phyloP scores from a whole-genome alignment of 2,888 invertebrate species.

The Lordiphosa andalusiaca region DNA sequence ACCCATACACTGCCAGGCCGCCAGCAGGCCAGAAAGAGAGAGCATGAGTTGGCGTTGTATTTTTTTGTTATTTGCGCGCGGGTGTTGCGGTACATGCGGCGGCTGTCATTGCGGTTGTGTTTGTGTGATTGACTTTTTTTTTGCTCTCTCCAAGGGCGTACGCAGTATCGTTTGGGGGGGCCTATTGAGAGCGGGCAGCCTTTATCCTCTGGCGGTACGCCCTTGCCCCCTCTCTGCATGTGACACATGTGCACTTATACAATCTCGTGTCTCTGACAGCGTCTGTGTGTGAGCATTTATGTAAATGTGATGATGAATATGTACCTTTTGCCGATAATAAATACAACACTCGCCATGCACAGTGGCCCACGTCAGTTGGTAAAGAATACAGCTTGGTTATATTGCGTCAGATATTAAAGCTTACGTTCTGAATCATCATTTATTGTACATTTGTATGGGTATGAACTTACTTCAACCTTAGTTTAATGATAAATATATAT shows the following conservation, averaged over 20 bases:
- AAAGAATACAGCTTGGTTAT: background rate
- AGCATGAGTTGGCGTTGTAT: background rate
- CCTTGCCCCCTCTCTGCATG: constrained; percentile 39
- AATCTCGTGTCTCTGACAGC: constrained; percentile 2
- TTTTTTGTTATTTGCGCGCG: constrained; percentile 69
- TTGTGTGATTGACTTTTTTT: constrained; percentile 62
- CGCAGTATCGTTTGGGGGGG: too few species aligned
- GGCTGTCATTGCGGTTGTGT: constrained; percentile 40
- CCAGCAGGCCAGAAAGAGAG: constrained; percentile 22
- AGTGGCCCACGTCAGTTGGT: constrained; percentile 9
- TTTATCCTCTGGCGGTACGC: too few species aligned
- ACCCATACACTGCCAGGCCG: constrained; percentile 48
- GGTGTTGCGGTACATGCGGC: constrained; percentile 40
- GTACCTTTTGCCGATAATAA: constrained; percentile 29
- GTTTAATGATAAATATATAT: too few species aligned
- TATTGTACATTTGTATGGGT: too few species aligned
- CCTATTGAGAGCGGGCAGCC: too few species aligned
- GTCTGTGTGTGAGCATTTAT: constrained; percentile 18
- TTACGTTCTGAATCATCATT: too few species aligned
- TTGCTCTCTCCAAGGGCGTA: too few species aligned
- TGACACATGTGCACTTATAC: constrained; percentile 58
- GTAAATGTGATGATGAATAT: constrained; percentile 31
- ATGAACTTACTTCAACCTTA: too few species aligned
- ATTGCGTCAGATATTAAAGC: background rate
- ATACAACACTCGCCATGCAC: constrained; percentile 7